Conservation (phyloP, 2,888 invertebrate species). For the Biston betularia region DNA sequence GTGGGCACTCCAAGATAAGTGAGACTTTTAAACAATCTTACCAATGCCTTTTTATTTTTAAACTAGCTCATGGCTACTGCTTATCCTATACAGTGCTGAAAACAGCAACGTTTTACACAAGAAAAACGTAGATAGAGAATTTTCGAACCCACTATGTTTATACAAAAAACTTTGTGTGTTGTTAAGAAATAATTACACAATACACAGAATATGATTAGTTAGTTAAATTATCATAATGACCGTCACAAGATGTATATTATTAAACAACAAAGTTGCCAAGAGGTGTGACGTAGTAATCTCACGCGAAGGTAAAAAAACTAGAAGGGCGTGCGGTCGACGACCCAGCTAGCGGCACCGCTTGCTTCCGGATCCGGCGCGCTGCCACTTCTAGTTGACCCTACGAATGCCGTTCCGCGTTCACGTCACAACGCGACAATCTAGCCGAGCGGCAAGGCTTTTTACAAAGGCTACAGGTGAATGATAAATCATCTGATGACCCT, state of each 20-base stretch:
- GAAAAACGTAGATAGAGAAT: no score
- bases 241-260: slow-evolving; percentile 11
- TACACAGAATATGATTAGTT: slow-evolving; percentile 9
- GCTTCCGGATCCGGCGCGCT: slow-evolving; percentile 49
- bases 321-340: slow-evolving; percentile 63
- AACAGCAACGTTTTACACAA: no score
- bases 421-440: slow-evolving; percentile 41
- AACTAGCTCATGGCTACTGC: no score
- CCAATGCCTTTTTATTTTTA: no score
- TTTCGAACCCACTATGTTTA: not conserved
- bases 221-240: slow-evolving; percentile 14
- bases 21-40: no score
- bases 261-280: slow-evolving; percentile 21
- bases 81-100: no score
- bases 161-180: not conserved
- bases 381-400: slow-evolving; percentile 58
- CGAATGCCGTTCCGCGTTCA: slow-evolving; percentile 54
- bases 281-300: slow-evolving; percentile 30
- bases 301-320: slow-evolving; percentile 48
- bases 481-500: slow-evolving; percentile 27
- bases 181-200: not conserved
- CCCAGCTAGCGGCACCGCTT: slow-evolving; percentile 45
- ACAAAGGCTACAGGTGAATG: slow-evolving; percentile 17
- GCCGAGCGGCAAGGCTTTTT: slow-evolving; percentile 27
- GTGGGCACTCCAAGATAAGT: no score